A percentile compares a stretch with the other conserved stretches of the same genome.
Evolutionary conservation across 2,888 invertebrate genomes (phyloP).

Genomic region (Ormyrus thymus): DNA sequence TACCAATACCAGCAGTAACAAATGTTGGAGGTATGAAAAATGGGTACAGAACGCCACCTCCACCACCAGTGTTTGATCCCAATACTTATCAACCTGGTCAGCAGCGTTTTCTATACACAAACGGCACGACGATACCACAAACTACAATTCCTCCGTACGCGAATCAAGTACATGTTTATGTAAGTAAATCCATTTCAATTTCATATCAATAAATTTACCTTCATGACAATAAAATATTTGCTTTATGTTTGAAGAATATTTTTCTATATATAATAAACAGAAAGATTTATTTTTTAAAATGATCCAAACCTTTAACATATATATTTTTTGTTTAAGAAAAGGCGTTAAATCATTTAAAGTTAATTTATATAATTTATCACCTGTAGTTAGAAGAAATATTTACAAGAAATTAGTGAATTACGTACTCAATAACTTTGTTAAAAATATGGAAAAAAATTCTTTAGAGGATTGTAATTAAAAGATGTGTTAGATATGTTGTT

Average conservation of each 20-base stretch:
- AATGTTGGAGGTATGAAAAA: conserved; percentile 78
- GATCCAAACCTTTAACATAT: background rate
- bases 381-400: background rate
- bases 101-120: conserved; percentile 81
- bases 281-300: background rate
- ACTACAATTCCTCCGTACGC: conserved; percentile 79
- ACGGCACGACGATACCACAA: conserved; percentile 79
- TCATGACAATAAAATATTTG: background rate
- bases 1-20: conserved; percentile 77
- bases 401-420: background rate
- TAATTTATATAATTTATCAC: background rate
- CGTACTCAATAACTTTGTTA: background rate
- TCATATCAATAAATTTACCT: too few relatives aligned
- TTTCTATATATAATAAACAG: background rate
- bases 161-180: conserved; percentile 80
- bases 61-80: conserved; percentile 80
- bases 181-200: conserved; percentile 73
- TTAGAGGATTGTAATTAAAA: conserved; percentile 1
- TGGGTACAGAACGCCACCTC: conserved; percentile 81
- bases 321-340: conserved; percentile 3
- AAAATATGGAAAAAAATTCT: conserved; percentile 17
- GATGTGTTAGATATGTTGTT: conserved; percentile 14
- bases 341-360: background rate
- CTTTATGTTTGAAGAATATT: background rate
- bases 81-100: conserved; percentile 77